A percentile compares a stretch with the other conserved stretches of the same genome.
These are phyloP conservation scores for Scelioninae gen. 2 DNA, from an alignment of 2,888 invertebrate genomes.

Conservation along the genomic window DNA sequence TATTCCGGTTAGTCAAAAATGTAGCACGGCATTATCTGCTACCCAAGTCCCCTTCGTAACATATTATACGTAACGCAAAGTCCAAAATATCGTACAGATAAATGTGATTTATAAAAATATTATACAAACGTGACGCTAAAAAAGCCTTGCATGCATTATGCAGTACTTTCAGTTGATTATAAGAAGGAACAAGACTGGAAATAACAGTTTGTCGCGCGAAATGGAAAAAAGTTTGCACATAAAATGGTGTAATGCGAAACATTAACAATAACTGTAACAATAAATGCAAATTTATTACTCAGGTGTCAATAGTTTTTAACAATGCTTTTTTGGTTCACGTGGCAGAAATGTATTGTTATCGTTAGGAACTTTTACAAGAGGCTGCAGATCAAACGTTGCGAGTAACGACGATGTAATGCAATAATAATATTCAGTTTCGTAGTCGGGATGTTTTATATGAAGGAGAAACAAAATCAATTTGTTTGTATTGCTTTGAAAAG, in stretches of 20 bases:
- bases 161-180: constrained; percentile 29
- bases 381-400: no score
- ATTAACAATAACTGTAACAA: no score
- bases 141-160: constrained; percentile 46
- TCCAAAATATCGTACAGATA: constrained; percentile 42
- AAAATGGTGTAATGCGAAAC: constrained; percentile 18
- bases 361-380: no score
- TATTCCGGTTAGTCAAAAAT: constrained; percentile 43
- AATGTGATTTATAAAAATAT: constrained; percentile 55
- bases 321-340: no score
- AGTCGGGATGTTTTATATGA: no score
- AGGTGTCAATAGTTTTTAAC: no score
- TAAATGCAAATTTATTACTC: no score
- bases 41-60: constrained; percentile 15
- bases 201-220: constrained; percentile 29
- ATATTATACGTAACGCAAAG: constrained; percentile 44
- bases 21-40: constrained; percentile 34
- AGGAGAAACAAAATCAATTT: no score
- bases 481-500: no score
- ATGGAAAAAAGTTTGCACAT: constrained; percentile 26
- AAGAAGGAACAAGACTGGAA: constrained; percentile 15
- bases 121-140: constrained; percentile 42
- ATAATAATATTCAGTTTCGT: no score
- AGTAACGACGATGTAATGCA: no score
- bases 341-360: no score